phyloP scores from a whole-genome alignment of 1,140 invertebrate species.

The Drosophila triauraria region DNA sequence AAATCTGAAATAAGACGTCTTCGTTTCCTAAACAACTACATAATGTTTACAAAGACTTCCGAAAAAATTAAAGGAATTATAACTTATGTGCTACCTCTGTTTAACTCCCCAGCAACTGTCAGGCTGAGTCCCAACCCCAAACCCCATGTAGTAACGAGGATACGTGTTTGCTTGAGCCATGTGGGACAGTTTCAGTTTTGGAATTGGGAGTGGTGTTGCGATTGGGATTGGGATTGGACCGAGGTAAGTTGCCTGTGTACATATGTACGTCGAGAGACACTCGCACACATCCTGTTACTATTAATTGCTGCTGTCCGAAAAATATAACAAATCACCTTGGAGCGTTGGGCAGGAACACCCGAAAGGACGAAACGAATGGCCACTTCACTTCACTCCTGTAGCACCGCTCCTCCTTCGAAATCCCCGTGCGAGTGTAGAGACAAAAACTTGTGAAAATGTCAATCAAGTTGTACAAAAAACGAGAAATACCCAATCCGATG shows the following conservation, averaged over 20 bases:
- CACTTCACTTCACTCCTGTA: slow-evolving; percentile 20
- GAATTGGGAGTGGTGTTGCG: slow-evolving; percentile 15
- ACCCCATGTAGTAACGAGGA: slow-evolving; percentile 20
- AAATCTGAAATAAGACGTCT: neutral
- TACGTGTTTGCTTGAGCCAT: slow-evolving; percentile 24
- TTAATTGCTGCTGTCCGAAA: slow-evolving; percentile 84
- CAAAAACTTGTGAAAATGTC: slow-evolving; percentile 84
- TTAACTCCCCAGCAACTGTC: slow-evolving; percentile 1
- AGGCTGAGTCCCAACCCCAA: slow-evolving; percentile 4
- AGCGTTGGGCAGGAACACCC: slow-evolving; percentile 51
- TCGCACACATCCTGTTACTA: slow-evolving; percentile 81
- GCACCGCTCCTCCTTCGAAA: slow-evolving; percentile 8
- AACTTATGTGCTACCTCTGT: neutral
- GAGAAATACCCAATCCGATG: slow-evolving; percentile 35
- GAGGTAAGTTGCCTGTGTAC: slow-evolving; percentile 24
- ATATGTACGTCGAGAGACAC: slow-evolving; percentile 43
- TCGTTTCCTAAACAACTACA: neutral
- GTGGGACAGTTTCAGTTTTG: slow-evolving; percentile 58
- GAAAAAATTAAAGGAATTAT: neutral
- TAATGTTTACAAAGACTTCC: neutral
- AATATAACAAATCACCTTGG: slow-evolving; percentile 84
- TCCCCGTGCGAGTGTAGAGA: slow-evolving; percentile 60
- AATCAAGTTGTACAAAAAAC: slow-evolving; percentile 75
- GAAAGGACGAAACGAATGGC: slow-evolving; percentile 70
- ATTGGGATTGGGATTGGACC: slow-evolving; percentile 36